Percentiles rank a stretch among this genome's conserved stretches.
These are phyloP conservation scores for Oreamnos americanus DNA, from an alignment of 2,113 vertebrate species.

Conservation along the genomic window DNA sequence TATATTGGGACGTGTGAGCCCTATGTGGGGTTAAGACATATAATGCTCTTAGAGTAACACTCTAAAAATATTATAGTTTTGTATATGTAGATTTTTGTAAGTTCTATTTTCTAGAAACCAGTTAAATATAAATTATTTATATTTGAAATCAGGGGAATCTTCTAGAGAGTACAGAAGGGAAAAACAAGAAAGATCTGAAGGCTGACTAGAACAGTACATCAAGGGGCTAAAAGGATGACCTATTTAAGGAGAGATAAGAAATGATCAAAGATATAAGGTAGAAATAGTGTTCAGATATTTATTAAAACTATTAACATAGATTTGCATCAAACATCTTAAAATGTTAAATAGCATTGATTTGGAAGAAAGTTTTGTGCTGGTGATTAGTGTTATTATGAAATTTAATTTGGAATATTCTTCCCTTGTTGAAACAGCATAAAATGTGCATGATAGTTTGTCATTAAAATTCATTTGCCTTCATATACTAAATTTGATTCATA, in stretches of 20 bases:
- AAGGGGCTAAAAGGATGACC: background rate
- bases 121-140: background rate
- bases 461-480: background rate
- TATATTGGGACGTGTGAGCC: background rate
- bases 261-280: background rate
- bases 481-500: background rate
- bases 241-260: background rate
- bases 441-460: background rate
- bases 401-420: conserved; percentile 1
- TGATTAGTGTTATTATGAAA: background rate
- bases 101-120: background rate
- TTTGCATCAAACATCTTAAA: background rate
- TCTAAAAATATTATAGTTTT: background rate
- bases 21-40: background rate
- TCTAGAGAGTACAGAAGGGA: background rate
- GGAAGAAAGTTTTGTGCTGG: background rate
- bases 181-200: background rate
- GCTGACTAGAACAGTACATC: background rate
- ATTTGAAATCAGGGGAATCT: background rate
- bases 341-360: background rate
- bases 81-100: background rate
- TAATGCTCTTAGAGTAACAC: background rate
- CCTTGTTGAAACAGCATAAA: background rate
- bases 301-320: background rate
- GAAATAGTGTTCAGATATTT: background rate